phyloP scores from a whole-genome alignment of 2,797 vertebrate species.

The Stomatorhinus walkeri region DNA sequence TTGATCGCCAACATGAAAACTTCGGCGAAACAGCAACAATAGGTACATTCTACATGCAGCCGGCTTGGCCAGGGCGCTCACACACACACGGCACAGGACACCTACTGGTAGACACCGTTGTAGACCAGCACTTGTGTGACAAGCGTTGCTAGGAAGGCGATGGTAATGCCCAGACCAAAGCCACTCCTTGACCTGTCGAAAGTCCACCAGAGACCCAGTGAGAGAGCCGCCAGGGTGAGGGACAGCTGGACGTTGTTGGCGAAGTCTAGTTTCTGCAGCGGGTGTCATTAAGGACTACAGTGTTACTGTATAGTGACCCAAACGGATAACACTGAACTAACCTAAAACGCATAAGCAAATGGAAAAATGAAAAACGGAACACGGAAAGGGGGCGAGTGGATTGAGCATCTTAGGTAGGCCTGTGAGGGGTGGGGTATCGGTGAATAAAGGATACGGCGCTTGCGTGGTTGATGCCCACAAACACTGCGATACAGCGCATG shows the following conservation, averaged over 20 bases:
- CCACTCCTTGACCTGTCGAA: slow-evolving; percentile 95
- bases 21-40: neutral
- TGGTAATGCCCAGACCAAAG: slow-evolving; percentile 89
- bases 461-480: slow-evolving; percentile 96
- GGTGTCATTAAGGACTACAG: slow-evolving; percentile 64
- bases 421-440: neutral
- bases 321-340: neutral
- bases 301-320: neutral
- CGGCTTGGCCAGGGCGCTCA: neutral
- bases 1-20: neutral
- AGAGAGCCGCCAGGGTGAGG: slow-evolving; percentile 84
- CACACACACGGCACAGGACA: slow-evolving; percentile 23
- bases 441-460: slow-evolving; percentile 89
- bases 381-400: neutral
- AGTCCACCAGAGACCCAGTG: slow-evolving; percentile 95
- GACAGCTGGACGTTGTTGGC: slow-evolving; percentile 94
- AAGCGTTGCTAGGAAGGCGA: slow-evolving; percentile 87
- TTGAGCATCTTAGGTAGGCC: neutral
- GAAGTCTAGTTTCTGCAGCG: slow-evolving; percentile 85
- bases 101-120: slow-evolving; percentile 94
- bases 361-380: neutral
- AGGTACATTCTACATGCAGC: neutral
- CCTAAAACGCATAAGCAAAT: neutral
- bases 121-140: slow-evolving; percentile 94
- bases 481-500: slow-evolving; percentile 95